Conservation (phyloP, 35 echinoderm and acorn worm species). For the Nesometra sesokonis region DNA sequence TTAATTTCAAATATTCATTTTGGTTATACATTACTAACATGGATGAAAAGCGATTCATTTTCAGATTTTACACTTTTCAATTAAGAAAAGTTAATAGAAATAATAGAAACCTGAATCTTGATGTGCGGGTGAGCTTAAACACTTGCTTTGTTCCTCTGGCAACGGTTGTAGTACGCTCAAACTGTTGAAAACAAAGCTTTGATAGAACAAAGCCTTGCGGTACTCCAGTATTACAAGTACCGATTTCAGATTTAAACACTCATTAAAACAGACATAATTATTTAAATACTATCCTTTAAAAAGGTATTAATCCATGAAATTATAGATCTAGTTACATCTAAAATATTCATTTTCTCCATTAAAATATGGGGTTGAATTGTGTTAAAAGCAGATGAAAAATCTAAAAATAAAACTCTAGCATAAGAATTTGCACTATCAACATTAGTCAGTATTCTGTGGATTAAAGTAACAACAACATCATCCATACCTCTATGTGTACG, state of each 20-base stretch:
- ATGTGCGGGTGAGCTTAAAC: too few species aligned
- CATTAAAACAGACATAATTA: neutral
- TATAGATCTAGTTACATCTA: neutral
- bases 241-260: neutral
- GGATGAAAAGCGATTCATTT: too few species aligned
- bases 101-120: too few species aligned
- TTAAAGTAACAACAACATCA: neutral
- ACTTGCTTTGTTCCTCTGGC: too few species aligned
- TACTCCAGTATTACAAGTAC: neutral
- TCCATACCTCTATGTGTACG: neutral
- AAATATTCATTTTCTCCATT: constrained; percentile 12
- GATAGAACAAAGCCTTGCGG: neutral
- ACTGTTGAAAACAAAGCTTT: too few species aligned
- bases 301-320: neutral
- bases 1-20: too few species aligned
- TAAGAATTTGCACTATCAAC: neutral
- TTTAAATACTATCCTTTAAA: neutral
- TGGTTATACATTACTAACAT: too few species aligned
- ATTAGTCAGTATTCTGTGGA: neutral
- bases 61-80: too few species aligned
- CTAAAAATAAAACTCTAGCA: constrained; percentile 2
- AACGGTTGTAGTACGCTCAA: too few species aligned
- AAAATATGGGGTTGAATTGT: constrained; percentile 2
- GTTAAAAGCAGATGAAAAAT: constrained; percentile 19
- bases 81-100: too few species aligned